Conservation (phyloP, 1,140 invertebrate species). For the Cataglyphis hispanica region DNA sequence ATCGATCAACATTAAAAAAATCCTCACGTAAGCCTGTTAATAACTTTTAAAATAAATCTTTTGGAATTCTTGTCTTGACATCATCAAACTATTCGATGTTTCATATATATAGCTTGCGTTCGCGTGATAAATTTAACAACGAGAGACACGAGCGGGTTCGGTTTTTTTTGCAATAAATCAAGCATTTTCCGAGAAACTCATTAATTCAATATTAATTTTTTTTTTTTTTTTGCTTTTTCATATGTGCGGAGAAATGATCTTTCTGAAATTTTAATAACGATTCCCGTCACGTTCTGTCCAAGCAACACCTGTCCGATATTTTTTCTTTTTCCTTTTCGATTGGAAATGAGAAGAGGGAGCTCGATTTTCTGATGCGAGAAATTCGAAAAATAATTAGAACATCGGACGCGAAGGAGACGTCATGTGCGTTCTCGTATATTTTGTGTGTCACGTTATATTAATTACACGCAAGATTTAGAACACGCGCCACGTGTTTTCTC, state of each 20-base stretch:
- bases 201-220: conserved; percentile 10
- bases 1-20: conserved; percentile 34
- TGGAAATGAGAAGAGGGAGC: not conserved
- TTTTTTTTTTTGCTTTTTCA: not conserved
- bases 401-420: not conserved
- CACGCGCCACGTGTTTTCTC: not conserved
- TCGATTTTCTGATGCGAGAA: conserved; percentile 33
- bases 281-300: not conserved
- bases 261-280: conserved; percentile 43
- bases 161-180: conserved; percentile 25
- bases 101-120: conserved; percentile 16
- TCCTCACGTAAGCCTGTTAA: conserved; percentile 22
- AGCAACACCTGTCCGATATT: not conserved
- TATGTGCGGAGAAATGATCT: not conserved
- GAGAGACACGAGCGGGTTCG: not conserved
- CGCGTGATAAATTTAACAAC: conserved; percentile 30
- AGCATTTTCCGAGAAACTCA: not conserved
- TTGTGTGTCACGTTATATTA: conserved; percentile 1
- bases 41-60: conserved; percentile 28
- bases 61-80: conserved; percentile 15
- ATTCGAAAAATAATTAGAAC: conserved; percentile 44
- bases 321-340: not conserved
- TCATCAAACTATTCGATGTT: conserved; percentile 35
- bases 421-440: not conserved
- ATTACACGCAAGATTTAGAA: not conserved